These are phyloP conservation scores for Lepidonotus clava DNA, from an alignment of 2,888 invertebrate genomes.

Conservation along the genomic window DNA sequence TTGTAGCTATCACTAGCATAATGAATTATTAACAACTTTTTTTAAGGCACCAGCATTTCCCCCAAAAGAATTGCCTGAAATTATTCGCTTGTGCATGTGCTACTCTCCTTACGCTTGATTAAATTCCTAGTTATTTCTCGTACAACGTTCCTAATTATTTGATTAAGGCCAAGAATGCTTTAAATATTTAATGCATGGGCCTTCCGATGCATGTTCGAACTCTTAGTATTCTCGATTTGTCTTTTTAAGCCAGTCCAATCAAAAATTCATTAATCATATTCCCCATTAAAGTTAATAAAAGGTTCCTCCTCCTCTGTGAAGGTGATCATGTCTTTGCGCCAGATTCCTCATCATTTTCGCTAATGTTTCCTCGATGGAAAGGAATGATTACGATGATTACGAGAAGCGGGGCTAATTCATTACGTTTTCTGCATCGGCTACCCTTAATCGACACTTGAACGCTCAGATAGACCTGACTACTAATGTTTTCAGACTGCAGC, in stretches of 20 bases:
- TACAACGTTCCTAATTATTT: too few species aligned
- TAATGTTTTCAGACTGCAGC: too few species aligned
- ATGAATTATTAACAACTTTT: too few species aligned
- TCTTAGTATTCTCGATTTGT: not conserved
- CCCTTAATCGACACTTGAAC: not conserved
- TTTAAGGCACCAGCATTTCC: too few species aligned
- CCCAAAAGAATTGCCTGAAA: too few species aligned
- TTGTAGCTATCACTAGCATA: too few species aligned
- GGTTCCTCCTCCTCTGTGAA: not conserved
- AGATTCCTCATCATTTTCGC: not conserved
- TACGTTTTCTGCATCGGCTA: constrained; percentile 17
- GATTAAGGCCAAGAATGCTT: not conserved
- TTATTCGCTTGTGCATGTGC: too few species aligned
- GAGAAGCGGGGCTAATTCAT: not conserved
- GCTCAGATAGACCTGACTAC: constrained; percentile 7
- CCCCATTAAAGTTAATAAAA: constrained; percentile 17
- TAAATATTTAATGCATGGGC: constrained; percentile 13
- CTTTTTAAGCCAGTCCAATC: not conserved
- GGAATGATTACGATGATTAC: constrained; percentile 25
- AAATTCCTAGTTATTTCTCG: too few species aligned
- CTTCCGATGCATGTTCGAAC: not conserved
- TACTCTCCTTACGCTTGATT: too few species aligned
- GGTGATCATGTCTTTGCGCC: not conserved
- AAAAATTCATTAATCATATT: constrained; percentile 38
- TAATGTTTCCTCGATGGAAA: not conserved